These are phyloP conservation scores for Melanerpes aurifrons DNA, from an alignment of 2,113 vertebrate species.

Conservation along the genomic window DNA sequence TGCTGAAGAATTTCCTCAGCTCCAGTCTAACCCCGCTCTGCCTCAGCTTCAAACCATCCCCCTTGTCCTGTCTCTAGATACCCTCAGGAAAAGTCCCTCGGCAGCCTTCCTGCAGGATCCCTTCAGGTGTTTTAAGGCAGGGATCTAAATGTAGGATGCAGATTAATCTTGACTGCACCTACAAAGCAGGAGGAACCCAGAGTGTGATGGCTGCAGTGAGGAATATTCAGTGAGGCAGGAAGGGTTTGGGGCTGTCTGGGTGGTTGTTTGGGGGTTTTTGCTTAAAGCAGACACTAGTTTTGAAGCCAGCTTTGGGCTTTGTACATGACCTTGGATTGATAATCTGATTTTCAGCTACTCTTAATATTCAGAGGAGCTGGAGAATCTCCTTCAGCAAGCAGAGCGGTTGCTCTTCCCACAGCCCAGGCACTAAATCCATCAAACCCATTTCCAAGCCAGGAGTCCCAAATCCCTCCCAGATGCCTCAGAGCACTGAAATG, in stretches of 20 bases:
- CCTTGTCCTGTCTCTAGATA: no score
- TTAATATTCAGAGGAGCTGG: neutral
- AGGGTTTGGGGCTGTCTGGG: neutral
- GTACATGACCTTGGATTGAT: neutral
- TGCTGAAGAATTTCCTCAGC: no score
- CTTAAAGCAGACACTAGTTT: neutral
- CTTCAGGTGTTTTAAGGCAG: no score
- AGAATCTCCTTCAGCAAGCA: neutral
- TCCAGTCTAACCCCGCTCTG: no score
- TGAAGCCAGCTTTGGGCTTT: neutral
- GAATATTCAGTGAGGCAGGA: neutral
- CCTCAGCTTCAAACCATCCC: no score
- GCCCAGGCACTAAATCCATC: neutral
- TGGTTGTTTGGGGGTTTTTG: no score
- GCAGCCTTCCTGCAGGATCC: no score
- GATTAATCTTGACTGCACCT: neutral
- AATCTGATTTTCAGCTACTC: constrained; percentile 7
- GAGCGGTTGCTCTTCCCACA: rapidly evolving
- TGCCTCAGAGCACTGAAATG: neutral
- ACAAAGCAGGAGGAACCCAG: neutral
- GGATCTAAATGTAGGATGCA: neutral
- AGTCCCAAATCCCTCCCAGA: neutral
- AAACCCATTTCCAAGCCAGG: constrained; percentile 1
- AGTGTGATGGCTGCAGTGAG: neutral
- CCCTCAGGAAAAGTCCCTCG: no score